Base-by-base conservation (phyloP, 1,140 invertebrate species). In the Megalonaias nervosa region DNA sequence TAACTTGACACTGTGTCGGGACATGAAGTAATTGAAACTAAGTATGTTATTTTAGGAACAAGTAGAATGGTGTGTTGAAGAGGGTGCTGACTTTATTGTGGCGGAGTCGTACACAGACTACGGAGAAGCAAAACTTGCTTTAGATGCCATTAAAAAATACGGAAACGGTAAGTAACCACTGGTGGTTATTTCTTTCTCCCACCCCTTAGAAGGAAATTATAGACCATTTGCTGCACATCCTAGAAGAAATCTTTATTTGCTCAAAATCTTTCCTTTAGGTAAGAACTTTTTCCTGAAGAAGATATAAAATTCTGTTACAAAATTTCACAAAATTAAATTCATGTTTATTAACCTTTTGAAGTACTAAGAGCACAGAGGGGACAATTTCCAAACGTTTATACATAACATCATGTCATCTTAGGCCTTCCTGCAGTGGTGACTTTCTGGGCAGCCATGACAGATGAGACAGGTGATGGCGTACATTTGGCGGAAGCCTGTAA, bases 1-100 rank as follows among this genome's bases (percentile, higher is more conserved):
- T 38, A 67, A n/a, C 31, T 67, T 38, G n/a, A 67, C 17, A 70
- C 38, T 38, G 2, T 38, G 38, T 6, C 38, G 4, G 38, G 38
- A 38, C 5, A 38, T 70, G 38, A 58, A 71, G 19, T 16, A n/a
- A 56, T n/a, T 16, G 26, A 14, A 14, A 58, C 19, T 74, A 38
- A 16, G 23, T 26, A 48, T 23, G 60, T 75, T 23, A 26, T 72
- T 77, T 26, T 66, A 89, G 86, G 88, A 89, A 69, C 88, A 89
- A 74, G 74, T 87, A n/a, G 74, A 86, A 56, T 88, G 87, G 87
- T 86, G 87, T 0, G 80, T 80, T 9, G 83, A 89, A 66, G 84
- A 75, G n/a, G 83, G 82, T 17, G 86, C 81, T 15, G 87, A 89
- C 74, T 89, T 73, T 59, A 86, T 89, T 26, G 71, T 89, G 19